Percentiles rank a stretch among this genome's conserved stretches.
Evolutionary conservation across 2,113 vertebrate genomes (phyloP).

Genomic region (Gallinago jamesoni): DNA sequence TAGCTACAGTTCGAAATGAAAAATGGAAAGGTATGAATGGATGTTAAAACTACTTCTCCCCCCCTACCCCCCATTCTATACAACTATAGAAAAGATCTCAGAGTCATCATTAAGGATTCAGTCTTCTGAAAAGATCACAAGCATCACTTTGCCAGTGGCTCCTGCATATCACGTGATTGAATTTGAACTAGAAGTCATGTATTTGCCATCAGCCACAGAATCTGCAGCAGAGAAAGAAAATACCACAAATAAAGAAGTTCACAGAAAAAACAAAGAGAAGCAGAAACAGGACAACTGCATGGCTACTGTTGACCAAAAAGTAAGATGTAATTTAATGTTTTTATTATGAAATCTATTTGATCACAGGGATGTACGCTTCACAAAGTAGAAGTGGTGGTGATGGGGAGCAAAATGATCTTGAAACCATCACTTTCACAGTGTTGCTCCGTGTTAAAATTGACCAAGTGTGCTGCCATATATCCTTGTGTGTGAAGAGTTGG

Average conservation of each 20-base stretch:
- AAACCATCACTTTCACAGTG: neutral
- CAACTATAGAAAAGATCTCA: constrained; percentile 77
- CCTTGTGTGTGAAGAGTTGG: neutral
- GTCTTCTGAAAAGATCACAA: constrained; percentile 93
- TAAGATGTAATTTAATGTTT: constrained; percentile 33
- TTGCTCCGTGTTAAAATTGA: neutral
- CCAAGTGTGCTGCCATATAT: neutral
- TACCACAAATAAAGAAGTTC: constrained; percentile 79
- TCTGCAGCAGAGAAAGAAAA: constrained; percentile 67
- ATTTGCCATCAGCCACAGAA: constrained; percentile 83
- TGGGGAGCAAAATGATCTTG: neutral
- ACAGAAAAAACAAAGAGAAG: constrained; percentile 78
- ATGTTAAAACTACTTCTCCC: neutral
- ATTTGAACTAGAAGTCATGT: constrained; percentile 93
- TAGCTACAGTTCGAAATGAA: neutral
- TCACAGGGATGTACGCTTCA: neutral
- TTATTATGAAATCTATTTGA: neutral
- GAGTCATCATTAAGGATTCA: constrained; percentile 83
- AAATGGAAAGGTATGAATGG: neutral
- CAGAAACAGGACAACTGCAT: constrained; percentile 80
- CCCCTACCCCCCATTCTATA: neutral
- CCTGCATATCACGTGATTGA: constrained; percentile 92
- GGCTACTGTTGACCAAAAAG: constrained; percentile 90
- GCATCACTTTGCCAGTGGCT: constrained; percentile 86
- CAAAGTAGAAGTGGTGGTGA: neutral